Conservation (phyloP, 2,113 vertebrate genomes). For the Peromyscus leucopus region DNA sequence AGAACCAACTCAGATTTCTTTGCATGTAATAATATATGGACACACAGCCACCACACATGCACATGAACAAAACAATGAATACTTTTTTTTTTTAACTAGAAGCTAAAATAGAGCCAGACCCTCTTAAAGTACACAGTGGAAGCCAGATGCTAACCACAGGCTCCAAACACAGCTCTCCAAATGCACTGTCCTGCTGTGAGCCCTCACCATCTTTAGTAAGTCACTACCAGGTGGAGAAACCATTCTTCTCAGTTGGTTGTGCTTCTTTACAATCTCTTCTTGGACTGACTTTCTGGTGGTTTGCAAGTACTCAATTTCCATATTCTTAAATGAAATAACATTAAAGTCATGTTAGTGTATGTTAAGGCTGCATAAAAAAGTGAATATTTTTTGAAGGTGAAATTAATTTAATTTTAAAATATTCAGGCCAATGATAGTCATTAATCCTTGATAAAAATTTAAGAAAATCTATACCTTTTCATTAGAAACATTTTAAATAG, state of each 20-base stretch:
- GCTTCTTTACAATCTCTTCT: no score
- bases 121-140: background rate
- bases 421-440: background rate
- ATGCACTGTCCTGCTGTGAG: no score
- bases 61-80: background rate
- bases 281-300: background rate
- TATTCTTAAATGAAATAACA: background rate
- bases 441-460: background rate
- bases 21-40: background rate
- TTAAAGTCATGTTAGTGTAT: background rate
- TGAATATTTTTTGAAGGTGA: background rate
- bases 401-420: background rate
- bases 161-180: no score
- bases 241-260: no score
- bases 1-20: background rate
- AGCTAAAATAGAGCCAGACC: background rate
- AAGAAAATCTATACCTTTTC: background rate
- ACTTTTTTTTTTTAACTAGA: background rate
- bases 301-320: fast-evolving
- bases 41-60: background rate
- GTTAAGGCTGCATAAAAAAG: background rate
- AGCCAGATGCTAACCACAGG: no score
- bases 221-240: no score
- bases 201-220: no score
- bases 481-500: background rate